Percentiles rank a stretch among this genome's conserved stretches.
Conservation (phyloP, 2,113 vertebrate genomes). For the Periophthalmodon schlosseri region DNA sequence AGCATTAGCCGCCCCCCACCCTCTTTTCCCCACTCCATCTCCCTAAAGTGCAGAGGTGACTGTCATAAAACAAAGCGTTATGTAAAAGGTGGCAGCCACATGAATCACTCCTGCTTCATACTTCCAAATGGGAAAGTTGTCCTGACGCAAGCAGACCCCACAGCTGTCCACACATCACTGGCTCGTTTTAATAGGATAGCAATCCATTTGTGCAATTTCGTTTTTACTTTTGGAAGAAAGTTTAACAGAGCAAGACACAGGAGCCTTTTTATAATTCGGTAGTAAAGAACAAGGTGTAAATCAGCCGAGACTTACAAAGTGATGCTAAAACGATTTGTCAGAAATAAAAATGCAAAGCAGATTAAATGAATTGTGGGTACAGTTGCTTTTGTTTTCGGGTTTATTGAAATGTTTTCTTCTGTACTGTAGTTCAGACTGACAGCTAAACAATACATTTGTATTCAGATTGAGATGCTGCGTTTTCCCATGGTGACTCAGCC, state of each 20-base stretch:
- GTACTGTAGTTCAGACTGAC: background rate
- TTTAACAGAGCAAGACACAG: slow-evolving; percentile 18
- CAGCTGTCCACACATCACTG: slow-evolving; percentile 24
- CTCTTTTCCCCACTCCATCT: slow-evolving; percentile 10
- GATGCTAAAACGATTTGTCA: background rate
- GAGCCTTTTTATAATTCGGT: background rate
- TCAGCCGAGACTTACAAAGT: background rate
- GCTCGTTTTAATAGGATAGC: slow-evolving; percentile 15
- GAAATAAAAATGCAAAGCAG: background rate
- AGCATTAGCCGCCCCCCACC: slow-evolving; percentile 16
- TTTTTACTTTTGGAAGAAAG: slow-evolving; percentile 18
- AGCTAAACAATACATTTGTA: slow-evolving; percentile 8
- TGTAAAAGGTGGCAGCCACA: slow-evolving; percentile 22
- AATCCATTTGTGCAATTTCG: slow-evolving; percentile 16
- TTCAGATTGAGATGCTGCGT: slow-evolving; percentile 10
- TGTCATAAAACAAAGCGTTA: slow-evolving; percentile 49
- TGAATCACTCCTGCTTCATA: slow-evolving; percentile 32
- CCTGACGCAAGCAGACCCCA: slow-evolving; percentile 18
- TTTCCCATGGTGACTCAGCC: slow-evolving; percentile 9
- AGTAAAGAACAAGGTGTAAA: slow-evolving; percentile 1
- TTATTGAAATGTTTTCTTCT: background rate
- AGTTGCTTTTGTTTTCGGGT: background rate
- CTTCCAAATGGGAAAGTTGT: slow-evolving; percentile 36
- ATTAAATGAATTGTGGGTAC: background rate
- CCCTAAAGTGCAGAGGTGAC: slow-evolving; percentile 26